Evolutionary conservation across 2,888 invertebrate species (phyloP).

Genomic region (Erebia palarica): DNA sequence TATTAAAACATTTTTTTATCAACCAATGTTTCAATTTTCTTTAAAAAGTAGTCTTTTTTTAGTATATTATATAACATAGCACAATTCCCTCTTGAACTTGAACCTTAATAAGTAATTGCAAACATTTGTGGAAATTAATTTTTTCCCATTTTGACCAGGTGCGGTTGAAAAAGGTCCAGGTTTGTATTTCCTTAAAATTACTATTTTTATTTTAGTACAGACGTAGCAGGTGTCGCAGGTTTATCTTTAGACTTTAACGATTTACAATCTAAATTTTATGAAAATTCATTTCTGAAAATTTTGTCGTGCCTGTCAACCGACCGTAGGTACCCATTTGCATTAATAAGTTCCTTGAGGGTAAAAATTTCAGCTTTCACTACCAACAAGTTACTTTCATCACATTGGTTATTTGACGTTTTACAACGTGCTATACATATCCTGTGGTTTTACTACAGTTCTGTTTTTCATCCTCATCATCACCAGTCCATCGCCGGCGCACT

Average conservation of each 20-base stretch:
- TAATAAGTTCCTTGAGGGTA: constrained; percentile 4
- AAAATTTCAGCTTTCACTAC: background rate
- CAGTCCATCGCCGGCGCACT: no score
- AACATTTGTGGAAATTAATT: background rate
- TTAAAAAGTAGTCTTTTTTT: no score
- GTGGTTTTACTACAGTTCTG: no score
- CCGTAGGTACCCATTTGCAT: constrained; percentile 22
- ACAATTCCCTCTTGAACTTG: no score
- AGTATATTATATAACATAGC: no score
- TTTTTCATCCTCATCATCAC: no score
- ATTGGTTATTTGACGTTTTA: background rate
- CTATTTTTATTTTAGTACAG: background rate
- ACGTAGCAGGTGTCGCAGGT: constrained; percentile 5
- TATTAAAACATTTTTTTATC: no score
- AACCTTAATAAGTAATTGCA: no score
- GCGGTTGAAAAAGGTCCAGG: background rate
- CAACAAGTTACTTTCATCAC: background rate
- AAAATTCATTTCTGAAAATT: constrained; percentile 52
- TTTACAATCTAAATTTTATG: constrained; percentile 67
- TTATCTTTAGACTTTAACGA: constrained; percentile 34
- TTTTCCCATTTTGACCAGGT: background rate
- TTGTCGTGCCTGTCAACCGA: constrained; percentile 9
- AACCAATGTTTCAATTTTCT: no score
- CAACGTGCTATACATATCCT: no score
- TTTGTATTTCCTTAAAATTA: no score